Conservation (phyloP, 2,888 invertebrate genomes). For the Lissonota sp. region DNA sequence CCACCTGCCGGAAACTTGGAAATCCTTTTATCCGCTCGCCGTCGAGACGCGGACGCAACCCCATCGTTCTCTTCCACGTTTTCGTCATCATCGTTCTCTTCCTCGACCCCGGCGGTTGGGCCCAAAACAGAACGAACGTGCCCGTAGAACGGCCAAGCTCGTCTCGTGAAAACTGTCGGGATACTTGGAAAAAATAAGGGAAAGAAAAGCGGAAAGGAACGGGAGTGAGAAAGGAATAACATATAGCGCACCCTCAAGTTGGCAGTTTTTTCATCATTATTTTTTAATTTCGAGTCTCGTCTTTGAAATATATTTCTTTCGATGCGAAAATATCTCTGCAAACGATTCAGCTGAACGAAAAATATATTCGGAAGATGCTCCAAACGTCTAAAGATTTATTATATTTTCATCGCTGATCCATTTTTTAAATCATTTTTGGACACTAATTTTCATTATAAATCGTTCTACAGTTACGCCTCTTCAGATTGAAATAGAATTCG, state of each 20-base stretch:
- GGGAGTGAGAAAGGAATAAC: conserved; percentile 4
- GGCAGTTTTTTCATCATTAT: neutral
- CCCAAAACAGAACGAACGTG: conserved; percentile 44
- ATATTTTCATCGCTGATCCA: too few species aligned
- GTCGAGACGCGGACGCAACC: conserved; percentile 28
- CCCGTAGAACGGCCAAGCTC: conserved; percentile 46
- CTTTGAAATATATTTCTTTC: too few species aligned
- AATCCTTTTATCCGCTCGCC: conserved; percentile 63
- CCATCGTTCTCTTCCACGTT: conserved; percentile 11
- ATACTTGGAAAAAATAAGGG: neutral
- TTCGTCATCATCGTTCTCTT: conserved; percentile 14
- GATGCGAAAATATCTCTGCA: too few species aligned
- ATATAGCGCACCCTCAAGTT: conserved; percentile 14
- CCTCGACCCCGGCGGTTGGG: conserved; percentile 13
- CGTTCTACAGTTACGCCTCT: too few species aligned
- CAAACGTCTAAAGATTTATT: too few species aligned
- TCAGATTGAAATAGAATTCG: too few species aligned
- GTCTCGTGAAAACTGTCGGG: conserved; percentile 31
- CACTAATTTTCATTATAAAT: too few species aligned
- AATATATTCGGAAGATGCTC: too few species aligned
- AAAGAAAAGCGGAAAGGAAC: neutral
- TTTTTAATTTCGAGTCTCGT: too few species aligned
- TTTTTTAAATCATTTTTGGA: too few species aligned
- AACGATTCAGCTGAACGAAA: too few species aligned
- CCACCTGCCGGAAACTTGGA: conserved; percentile 64